These are phyloP conservation scores for Zaprionus ornatus DNA, from an alignment of 1,140 invertebrate species.

Conservation along the genomic window DNA sequence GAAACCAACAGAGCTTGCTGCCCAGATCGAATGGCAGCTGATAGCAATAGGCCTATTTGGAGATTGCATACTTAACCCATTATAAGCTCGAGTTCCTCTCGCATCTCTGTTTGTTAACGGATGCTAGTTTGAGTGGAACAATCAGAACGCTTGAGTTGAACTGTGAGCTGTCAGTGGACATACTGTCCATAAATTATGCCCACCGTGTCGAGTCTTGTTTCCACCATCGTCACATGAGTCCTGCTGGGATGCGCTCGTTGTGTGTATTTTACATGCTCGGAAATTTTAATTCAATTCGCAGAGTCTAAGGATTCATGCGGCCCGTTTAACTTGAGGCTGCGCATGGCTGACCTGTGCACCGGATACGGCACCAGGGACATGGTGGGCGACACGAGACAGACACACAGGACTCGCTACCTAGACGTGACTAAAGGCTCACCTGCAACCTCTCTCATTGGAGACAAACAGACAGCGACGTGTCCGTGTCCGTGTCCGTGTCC, in stretches of 20 bases:
- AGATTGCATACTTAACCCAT: background rate
- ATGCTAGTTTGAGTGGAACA: slow-evolving; percentile 56
- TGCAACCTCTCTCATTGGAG: slow-evolving; percentile 80
- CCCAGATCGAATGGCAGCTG: background rate
- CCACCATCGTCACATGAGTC: slow-evolving; percentile 22
- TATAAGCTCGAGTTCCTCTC: background rate
- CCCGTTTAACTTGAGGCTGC: slow-evolving; percentile 52
- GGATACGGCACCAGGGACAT: slow-evolving; percentile 4
- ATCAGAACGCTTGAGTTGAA: slow-evolving; percentile 36
- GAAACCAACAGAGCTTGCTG: background rate
- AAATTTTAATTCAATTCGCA: slow-evolving; percentile 70
- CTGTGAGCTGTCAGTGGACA: slow-evolving; percentile 30
- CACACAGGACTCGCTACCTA: background rate
- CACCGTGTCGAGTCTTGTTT: background rate
- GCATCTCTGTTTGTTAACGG: slow-evolving; percentile 52
- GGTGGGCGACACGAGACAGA: background rate
- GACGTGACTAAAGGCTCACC: slow-evolving; percentile 52
- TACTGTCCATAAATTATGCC: slow-evolving; percentile 15
- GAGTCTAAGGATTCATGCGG: slow-evolving; percentile 65
- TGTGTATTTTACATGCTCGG: slow-evolving; percentile 69
- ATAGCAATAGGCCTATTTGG: background rate
- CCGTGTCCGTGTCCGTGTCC: slow-evolving; percentile 55
- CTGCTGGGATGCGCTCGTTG: slow-evolving; percentile 20
- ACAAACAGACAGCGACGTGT: slow-evolving; percentile 77
- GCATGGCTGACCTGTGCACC: slow-evolving; percentile 23